Evolutionary conservation across 2,888 invertebrate species (phyloP).

Genomic region (Microplitis deprimator): DNA sequence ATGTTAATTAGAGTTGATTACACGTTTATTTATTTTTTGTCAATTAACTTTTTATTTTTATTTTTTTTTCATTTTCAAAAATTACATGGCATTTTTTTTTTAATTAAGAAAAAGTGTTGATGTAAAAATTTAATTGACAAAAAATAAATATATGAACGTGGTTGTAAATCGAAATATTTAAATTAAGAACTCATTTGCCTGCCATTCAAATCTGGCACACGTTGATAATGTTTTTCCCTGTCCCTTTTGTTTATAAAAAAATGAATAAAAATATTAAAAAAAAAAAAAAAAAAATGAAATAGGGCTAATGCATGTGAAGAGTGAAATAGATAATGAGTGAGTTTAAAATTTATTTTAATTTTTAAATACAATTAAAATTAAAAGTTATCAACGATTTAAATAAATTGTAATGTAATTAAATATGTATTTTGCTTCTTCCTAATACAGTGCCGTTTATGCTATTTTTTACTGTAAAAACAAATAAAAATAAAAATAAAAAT

Average conservation of each 20-base stretch:
- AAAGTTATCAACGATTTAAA: constrained; percentile 67
- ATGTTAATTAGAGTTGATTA: constrained; percentile 41
- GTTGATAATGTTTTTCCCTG: constrained; percentile 19
- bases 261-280: constrained; percentile 1
- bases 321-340: constrained; percentile 14
- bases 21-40: constrained; percentile 32
- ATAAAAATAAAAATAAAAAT: constrained; percentile 38
- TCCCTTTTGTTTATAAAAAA: constrained; percentile 29
- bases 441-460: constrained; percentile 72
- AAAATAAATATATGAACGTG: not conserved
- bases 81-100: too few species aligned
- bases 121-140: not conserved
- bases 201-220: constrained; percentile 16
- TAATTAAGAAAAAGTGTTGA: too few species aligned
- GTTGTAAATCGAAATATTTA: not conserved
- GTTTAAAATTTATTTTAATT: too few species aligned
- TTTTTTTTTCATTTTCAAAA: too few species aligned
- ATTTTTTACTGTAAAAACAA: constrained; percentile 68
- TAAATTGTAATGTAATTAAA: constrained; percentile 43
- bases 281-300: not conserved
- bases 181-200: constrained; percentile 18
- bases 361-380: constrained; percentile 21
- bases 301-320: constrained; percentile 3
- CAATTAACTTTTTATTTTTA: too few species aligned
- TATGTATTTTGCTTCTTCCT: constrained; percentile 71